These are phyloP conservation scores for Zophobas morio DNA, from an alignment of 1,140 invertebrate species.

Conservation along the genomic window DNA sequence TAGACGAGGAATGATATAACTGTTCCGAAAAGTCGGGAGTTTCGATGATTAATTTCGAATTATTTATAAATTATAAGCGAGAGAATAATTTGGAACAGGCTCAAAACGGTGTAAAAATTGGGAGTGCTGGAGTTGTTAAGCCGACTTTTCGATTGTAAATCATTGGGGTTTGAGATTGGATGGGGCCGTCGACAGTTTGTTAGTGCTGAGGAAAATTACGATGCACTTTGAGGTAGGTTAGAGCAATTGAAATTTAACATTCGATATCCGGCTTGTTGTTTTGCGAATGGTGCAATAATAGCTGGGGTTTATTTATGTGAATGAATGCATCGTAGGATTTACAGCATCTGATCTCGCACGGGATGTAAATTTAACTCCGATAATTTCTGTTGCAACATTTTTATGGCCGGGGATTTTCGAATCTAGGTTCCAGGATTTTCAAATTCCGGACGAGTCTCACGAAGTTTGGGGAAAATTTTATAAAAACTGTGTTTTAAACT, in stretches of 20 bases:
- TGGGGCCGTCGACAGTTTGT: conserved; percentile 3
- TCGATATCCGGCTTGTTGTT: conserved; percentile 23
- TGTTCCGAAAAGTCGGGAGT: not conserved
- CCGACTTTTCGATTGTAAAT: not conserved
- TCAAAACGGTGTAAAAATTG: conserved; percentile 2
- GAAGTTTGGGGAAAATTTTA: no score
- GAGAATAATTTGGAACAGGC: not conserved
- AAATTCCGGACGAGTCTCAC: no score
- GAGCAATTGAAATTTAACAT: not conserved
- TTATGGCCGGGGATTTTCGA: no score
- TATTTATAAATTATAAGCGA: not conserved
- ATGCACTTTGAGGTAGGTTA: conserved; percentile 29
- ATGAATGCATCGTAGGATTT: not conserved
- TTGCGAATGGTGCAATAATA: conserved; percentile 23
- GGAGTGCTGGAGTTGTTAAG: not conserved
- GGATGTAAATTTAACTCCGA: no score
- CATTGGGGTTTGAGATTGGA: not conserved
- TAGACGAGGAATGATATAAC: no score
- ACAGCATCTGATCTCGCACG: not conserved
- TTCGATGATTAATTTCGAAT: not conserved
- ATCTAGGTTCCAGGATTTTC: no score
- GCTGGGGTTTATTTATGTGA: conserved; percentile 26
- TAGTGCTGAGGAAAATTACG: conserved; percentile 4
- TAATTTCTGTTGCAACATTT: no score
- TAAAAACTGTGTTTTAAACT: no score